phyloP scores from a whole-genome alignment of 2,113 vertebrate species.

The Actenoides hombroni region DNA sequence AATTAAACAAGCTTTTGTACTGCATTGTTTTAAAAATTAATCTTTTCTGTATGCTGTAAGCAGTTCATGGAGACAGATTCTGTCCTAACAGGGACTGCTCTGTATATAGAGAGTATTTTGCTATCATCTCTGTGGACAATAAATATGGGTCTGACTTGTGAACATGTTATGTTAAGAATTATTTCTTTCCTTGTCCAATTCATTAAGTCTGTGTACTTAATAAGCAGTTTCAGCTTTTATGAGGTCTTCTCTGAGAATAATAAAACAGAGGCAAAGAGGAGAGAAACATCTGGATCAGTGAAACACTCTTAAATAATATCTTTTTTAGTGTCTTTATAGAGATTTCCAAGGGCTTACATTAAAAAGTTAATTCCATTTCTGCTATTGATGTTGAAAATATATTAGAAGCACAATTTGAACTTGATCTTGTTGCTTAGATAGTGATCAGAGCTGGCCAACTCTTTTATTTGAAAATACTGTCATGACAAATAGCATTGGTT shows the following conservation, averaged over 20 bases:
- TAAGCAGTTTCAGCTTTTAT: constrained; percentile 30
- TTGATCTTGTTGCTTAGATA: constrained; percentile 6
- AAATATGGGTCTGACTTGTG: constrained; percentile 22
- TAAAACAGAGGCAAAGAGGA: constrained; percentile 32
- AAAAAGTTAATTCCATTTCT: constrained; percentile 31
- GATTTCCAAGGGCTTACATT: constrained; percentile 1
- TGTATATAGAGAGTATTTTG: background rate
- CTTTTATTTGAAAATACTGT: background rate
- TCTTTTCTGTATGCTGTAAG: constrained; percentile 9
- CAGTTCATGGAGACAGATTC: background rate
- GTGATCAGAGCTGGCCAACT: background rate
- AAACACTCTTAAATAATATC: constrained; percentile 36
- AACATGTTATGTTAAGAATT: constrained; percentile 45
- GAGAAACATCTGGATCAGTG: constrained; percentile 60
- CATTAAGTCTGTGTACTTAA: constrained; percentile 57
- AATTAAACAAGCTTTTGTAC: constrained; percentile 23
- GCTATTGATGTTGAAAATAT: constrained; percentile 33
- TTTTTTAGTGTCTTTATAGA: constrained; percentile 31
- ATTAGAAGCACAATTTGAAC: background rate
- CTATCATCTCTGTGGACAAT: background rate
- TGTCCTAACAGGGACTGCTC: background rate
- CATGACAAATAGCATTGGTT: background rate
- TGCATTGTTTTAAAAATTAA: background rate
- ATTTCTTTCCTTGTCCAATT: constrained; percentile 48
- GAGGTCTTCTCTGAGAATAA: constrained; percentile 37